These are phyloP conservation scores for Xanthorhoe designata DNA, from an alignment of 2,888 invertebrate genomes.

Conservation along the genomic window DNA sequence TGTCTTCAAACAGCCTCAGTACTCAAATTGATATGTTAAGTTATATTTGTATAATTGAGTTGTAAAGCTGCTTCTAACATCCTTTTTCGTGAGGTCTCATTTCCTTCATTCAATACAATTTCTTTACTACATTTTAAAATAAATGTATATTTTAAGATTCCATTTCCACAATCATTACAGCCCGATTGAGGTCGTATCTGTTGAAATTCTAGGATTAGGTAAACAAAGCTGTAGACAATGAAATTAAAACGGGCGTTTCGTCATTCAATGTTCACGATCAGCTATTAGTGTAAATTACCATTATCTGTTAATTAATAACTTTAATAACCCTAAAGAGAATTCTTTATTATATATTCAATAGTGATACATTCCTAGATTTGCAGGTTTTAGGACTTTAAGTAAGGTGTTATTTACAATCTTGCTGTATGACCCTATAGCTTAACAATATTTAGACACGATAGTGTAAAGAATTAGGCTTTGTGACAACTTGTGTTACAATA, in stretches of 20 bases:
- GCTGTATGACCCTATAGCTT: no score
- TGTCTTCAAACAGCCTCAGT: background rate
- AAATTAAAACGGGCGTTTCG: slow-evolving; percentile 36
- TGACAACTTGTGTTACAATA: no score
- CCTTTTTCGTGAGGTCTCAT: background rate
- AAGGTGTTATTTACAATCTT: background rate
- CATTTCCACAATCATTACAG: slow-evolving; percentile 2
- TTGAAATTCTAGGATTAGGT: slow-evolving; percentile 37
- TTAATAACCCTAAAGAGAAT: no score
- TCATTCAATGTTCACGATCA: slow-evolving; percentile 39
- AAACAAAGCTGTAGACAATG: slow-evolving; percentile 36
- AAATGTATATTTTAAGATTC: background rate
- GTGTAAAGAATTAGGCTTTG: no score
- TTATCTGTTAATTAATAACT: background rate
- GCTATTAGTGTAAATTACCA: slow-evolving; percentile 43
- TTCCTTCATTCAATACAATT: background rate
- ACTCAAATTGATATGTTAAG: background rate
- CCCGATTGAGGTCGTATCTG: slow-evolving; percentile 30
- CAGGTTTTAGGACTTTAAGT: no score
- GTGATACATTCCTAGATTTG: no score
- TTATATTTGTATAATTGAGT: background rate
- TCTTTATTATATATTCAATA: no score
- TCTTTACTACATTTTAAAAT: background rate
- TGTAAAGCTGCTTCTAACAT: background rate
- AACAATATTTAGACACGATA: no score